A percentile compares a stretch with the other conserved stretches of the same genome.
Conservation (phyloP, 2,888 invertebrate species). For the Acanthosepion esculentum region DNA sequence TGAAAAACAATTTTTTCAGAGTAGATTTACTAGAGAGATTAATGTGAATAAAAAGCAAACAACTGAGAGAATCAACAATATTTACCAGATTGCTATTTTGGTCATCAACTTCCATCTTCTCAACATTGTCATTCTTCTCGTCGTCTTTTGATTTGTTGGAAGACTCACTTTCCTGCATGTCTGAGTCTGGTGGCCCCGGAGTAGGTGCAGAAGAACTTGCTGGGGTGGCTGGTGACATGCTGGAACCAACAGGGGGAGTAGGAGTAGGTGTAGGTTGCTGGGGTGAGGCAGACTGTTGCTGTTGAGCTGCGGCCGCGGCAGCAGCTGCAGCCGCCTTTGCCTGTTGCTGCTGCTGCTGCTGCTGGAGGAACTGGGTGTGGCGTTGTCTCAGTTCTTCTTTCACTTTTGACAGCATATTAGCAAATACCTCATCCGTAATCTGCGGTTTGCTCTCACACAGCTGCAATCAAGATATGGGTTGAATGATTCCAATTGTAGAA, state of each 20-base stretch:
- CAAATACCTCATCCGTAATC: constrained; percentile 87
- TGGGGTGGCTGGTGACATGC: constrained; percentile 43
- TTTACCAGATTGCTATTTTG: constrained; percentile 35
- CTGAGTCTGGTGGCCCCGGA: constrained; percentile 25
- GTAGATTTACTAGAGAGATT: too few relatives aligned
- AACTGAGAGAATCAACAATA: not conserved
- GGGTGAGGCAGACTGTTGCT: constrained; percentile 14
- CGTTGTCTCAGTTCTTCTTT: constrained; percentile 71
- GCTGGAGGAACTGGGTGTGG: constrained; percentile 64
- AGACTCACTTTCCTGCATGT: constrained; percentile 37
- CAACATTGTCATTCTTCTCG: not conserved
- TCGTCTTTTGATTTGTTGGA: constrained; percentile 39
- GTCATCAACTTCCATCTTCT: constrained; percentile 43
- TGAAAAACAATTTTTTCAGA: too few relatives aligned
- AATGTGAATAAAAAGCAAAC: not conserved
- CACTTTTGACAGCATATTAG: constrained; percentile 86
- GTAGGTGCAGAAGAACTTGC: constrained; percentile 25
- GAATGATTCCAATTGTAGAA: not conserved
- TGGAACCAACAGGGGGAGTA: constrained; percentile 24
- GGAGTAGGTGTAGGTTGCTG: constrained; percentile 44
- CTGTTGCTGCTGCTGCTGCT: constrained; percentile 55
- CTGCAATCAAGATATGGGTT: constrained; percentile 54
- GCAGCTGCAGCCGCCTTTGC: not conserved
- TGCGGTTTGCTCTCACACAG: constrained; percentile 73
- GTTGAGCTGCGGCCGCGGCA: not conserved